Evolutionary conservation across 1,140 invertebrate species (phyloP), one percentile per base, ranked within the genome.

Genomic region (Saxidomus purpurata): DNA sequence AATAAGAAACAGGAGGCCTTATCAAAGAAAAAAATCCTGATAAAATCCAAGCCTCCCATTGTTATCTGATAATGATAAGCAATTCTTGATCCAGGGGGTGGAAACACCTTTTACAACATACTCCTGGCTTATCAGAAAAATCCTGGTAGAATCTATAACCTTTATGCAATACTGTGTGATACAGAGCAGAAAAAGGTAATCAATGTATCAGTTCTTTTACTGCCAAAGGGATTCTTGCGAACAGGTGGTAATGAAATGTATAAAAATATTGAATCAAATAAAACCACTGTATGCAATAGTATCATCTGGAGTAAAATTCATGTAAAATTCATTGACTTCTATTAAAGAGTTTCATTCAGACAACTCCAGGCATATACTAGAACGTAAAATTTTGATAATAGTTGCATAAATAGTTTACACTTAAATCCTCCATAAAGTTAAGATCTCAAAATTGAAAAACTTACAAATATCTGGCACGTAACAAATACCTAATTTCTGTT

Each of bases 21-120:
- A 71, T 71, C 67, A 71, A 28, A 71, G 17, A 0, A 71, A 71
- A 38, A 71, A 71, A 38, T 8, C 25, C 59, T 38, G 67, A 71
- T 71, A 71, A 71, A 71, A 71, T 71, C 67, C 67, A 71, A 38
- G 25, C 67, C 67, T 49, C 76, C 76, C 49, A 79, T 79, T 79
- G 76, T 79, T 79, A 79, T 79, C 76, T 34, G 76, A 79, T 79
- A 55, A 31, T 34, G 31, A 79, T 52, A 47, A 77, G 40, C 76
- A 79, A 19, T 79, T 79, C 17, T 55, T 31, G 15, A 34, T 79
- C 76, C 76, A 36, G 43, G 47, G 43, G 67, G 67, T 4, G 31
- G 36, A 38, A 71, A 38, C 22, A 28, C 11, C 34, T 71, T 38
- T 71, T 71, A 36, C 38, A 71, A 71, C 67, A n/a, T 63, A 38